Evolutionary conservation across 2,113 vertebrate species (phyloP), one percentile per base, ranked within the genome.

Genomic region (Turnix velox): DNA sequence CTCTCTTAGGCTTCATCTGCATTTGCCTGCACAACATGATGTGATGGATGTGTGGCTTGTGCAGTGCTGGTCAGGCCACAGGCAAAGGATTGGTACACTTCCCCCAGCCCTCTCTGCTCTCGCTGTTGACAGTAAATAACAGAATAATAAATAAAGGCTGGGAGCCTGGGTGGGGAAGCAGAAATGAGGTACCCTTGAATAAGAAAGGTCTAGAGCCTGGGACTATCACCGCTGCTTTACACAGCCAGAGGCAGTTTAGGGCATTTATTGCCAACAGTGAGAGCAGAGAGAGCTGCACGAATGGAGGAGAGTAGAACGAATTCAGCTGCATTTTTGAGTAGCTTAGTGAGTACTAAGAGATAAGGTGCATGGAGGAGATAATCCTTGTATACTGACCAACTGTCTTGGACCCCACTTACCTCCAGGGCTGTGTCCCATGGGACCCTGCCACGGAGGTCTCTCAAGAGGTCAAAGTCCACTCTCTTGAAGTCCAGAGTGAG

Each of bases 11-110:
- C 24, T 66, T 65, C n/a, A 28, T 28, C 15, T 33, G 6, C 0
- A 51, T 88, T 73, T 80, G 28, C 4, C 24, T 1, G 3, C 4
- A 14, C 7, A 35, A 19, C 0, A 2, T 0, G 3, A 5, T 7
- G 35, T 1, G 3, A 6, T 3, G 31, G 17, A 79, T 4, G 5
- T 35, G 17, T 24, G 14, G 46, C 49, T 66, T 18, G 10, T 15
- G 33, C 10, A 40, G n/a, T 6, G 7, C 8, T 63, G 27, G 19
- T 68, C 42, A 42, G 8, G 25, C 4, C 9, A 12, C 20, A 24
- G 3, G 15, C 12, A n/a, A 73, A 37, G 6, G 16, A 7, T 24
- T 77, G 19, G 35, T 63, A 40, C 28, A 37, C 14, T 6, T 77
- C 4, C 4, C 33, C 12, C 28, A 11, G 7, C 4, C 4, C 17